Evolutionary conservation across 2,888 invertebrate genomes (phyloP).

Genomic region (Macrophya alboannulata): DNA sequence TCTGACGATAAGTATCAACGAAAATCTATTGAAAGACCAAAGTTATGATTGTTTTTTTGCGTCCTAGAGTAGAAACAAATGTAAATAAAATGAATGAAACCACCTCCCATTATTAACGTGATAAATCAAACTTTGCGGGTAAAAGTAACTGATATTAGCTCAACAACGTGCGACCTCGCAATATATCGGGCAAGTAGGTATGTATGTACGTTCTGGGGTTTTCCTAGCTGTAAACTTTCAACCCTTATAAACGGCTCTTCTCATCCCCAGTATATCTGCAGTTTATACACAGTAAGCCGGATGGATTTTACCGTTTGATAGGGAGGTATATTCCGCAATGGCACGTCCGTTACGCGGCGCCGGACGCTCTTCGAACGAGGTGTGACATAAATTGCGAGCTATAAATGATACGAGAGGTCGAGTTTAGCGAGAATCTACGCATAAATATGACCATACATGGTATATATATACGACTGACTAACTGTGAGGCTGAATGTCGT

Average conservation of each 20-base stretch:
- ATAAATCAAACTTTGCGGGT: background rate
- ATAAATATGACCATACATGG: background rate
- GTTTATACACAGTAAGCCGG: conserved; percentile 9
- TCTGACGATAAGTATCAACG: background rate
- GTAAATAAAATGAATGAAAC: background rate
- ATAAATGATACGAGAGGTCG: conserved; percentile 30
- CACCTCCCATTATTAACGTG: background rate
- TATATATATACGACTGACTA: background rate
- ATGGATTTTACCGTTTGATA: conserved; percentile 31
- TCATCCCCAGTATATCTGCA: conserved; percentile 27
- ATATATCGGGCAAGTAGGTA: conserved; percentile 35
- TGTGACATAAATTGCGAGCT: conserved; percentile 33
- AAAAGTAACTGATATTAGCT: conserved; percentile 20
- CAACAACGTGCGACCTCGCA: conserved; percentile 21
- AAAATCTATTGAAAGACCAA: background rate
- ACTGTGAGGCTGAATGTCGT: conserved; percentile 11
- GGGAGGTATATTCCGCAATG: conserved; percentile 23
- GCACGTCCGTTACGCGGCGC: conserved; percentile 17
- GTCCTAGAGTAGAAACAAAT: background rate
- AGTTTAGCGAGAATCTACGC: background rate
- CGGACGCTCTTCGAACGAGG: conserved; percentile 33
- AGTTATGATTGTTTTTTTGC: background rate
- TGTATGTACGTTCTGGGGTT: conserved; percentile 35
- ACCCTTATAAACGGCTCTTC: conserved; percentile 22
- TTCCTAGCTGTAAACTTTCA: conserved; percentile 17